These are phyloP conservation scores for Noturus placidus DNA, from an alignment of 2,113 vertebrate genomes.

Conservation along the genomic window DNA sequence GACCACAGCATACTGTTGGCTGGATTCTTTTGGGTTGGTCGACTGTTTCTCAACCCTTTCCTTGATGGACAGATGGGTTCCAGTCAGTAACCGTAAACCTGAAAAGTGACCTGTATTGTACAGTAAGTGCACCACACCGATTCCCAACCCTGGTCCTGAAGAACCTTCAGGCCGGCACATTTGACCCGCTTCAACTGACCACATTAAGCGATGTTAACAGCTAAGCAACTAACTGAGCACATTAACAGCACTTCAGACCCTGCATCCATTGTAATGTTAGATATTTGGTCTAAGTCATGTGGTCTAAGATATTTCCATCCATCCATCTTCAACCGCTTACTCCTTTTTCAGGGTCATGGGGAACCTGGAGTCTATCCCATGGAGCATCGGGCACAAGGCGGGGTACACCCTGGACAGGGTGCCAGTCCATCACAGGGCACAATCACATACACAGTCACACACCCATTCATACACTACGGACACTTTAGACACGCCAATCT, in stretches of 20 bases:
- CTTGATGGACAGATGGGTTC: not conserved
- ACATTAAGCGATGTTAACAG: not conserved
- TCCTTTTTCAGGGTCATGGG: no score
- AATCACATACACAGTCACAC: no score
- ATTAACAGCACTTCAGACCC: not conserved
- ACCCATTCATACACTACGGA: no score
- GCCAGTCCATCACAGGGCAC: no score
- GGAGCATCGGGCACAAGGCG: no score
- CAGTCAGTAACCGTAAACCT: not conserved
- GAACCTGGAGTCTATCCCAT: no score
- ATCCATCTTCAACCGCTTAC: no score
- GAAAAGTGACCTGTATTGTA: not conserved
- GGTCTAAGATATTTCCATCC: no score
- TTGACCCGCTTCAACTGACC: not conserved
- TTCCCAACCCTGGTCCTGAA: not conserved
- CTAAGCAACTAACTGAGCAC: not conserved
- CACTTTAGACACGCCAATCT: no score
- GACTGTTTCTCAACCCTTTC: not conserved
- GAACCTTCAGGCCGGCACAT: not conserved
- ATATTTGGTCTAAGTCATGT: not conserved
- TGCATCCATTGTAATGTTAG: not conserved
- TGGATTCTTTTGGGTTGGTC: not conserved
- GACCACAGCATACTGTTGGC: not conserved
- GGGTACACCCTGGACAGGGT: no score
- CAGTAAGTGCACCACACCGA: not conserved